Base-by-base conservation (phyloP, 2,888 invertebrate genomes). In the Aphidoletes aphidimyza region DNA sequence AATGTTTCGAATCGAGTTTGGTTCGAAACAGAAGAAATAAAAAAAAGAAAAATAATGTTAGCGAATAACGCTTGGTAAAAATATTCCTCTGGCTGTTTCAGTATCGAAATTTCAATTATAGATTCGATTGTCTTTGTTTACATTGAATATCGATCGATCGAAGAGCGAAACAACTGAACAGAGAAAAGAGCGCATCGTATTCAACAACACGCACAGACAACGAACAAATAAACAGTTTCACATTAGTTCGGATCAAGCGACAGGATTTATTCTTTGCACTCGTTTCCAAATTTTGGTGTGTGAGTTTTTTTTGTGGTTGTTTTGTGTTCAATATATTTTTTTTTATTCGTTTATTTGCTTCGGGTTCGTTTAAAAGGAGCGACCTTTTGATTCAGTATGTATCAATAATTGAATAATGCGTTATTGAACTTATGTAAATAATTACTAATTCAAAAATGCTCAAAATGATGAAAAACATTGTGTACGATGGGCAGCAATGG, bases 141-240 rank as follows among this genome's bases (percentile, higher is more conserved):
- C 69, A 30, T 54, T 54, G 2, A 5, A 30, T 69, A 30, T 69
- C 34, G 34, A 69, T 69, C 69, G 69, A 69, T 11, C 69, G 30
- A 26, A 5, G 54, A 5, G 14, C 26, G 30, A 30, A 30, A 5
- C 14, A 30, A 54, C 5, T 19, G 22, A 22, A 54, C 5, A 54
- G 5, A 22, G 22, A 69, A 69, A 14, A 54, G 22, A 54, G n/a
- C n/a, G 14, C 69, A 69, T 30, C 14, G 30, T 30, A 69, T 69
- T 69, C 69, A 30, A 14, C 2, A 69, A 14, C 69, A 69, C 69
- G 69, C 69, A 30, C 69, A 69, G 69, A 69, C 69, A 69, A 30
- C 30, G 69, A 69, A 69, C 69, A 69, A 69, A 69, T 69, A 69
- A 69, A 69, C 69, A 69, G 69, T 69, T 69, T 69, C 69, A 69